Conservation (phyloP, 2,113 vertebrate species). For the Ondatra zibethicus region DNA sequence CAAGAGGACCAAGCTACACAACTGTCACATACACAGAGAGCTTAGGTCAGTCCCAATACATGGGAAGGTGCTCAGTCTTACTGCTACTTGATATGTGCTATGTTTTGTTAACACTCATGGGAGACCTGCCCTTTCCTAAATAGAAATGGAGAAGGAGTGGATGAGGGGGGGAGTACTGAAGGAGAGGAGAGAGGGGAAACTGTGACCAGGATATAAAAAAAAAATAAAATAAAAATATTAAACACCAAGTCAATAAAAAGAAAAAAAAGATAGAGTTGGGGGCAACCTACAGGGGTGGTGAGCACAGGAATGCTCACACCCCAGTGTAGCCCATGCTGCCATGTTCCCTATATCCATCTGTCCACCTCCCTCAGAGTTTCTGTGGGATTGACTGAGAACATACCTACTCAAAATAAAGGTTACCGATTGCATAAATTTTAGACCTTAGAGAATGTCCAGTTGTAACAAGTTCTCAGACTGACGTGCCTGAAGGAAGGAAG, state of each 20-base stretch:
- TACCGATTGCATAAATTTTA: background rate
- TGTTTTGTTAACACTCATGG: background rate
- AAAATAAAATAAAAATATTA: no score
- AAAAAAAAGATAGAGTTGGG: no score
- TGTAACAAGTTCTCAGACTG: constrained; percentile 8
- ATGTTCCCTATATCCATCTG: background rate
- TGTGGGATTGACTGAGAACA: background rate
- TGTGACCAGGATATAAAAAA: background rate
- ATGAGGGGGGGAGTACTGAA: no score
- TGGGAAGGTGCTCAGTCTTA: background rate
- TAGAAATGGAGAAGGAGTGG: background rate
- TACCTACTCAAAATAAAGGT: background rate
- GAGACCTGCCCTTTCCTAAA: background rate
- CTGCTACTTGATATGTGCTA: background rate
- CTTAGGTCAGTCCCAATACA: background rate
- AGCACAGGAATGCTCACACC: background rate
- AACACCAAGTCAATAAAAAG: no score
- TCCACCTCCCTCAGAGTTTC: background rate
- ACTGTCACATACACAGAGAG: background rate
- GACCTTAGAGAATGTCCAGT: background rate
- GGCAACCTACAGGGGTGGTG: background rate
- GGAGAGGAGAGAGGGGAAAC: background rate
- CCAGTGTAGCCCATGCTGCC: background rate
- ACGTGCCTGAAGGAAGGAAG: background rate
- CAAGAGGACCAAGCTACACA: background rate